Evolutionary conservation across 2,888 invertebrate genomes (phyloP).

Genomic region (Yponomeuta plumbellus): DNA sequence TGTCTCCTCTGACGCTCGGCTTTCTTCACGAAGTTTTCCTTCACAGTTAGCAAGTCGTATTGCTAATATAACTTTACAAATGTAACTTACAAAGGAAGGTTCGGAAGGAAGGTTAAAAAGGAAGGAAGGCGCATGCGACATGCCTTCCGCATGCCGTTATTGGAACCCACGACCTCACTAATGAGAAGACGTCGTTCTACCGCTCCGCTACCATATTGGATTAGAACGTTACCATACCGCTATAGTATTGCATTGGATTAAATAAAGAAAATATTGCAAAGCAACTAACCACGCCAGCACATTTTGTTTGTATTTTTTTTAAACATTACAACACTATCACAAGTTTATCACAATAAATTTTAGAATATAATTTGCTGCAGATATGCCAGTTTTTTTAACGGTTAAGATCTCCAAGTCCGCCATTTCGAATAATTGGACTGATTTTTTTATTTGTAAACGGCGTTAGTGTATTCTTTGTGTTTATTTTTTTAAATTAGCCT

Average conservation of each 20-base stretch:
- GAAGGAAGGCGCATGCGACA: too few species aligned
- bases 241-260: not conserved
- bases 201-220: too few species aligned
- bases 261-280: not conserved
- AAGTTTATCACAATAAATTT: not conserved
- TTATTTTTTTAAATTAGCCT: not conserved
- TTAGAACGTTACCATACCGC: too few species aligned
- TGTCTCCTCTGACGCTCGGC: too few species aligned
- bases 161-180: too few species aligned
- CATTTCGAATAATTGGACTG: not conserved
- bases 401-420: not conserved
- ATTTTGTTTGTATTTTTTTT: not conserved
- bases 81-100: too few species aligned
- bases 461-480: not conserved
- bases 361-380: not conserved
- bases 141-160: too few species aligned
- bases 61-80: too few species aligned
- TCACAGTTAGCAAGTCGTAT: too few species aligned
- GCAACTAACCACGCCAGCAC: not conserved
- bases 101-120: too few species aligned
- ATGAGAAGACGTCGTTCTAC: too few species aligned
- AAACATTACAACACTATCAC: not conserved
- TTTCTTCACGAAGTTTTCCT: too few species aligned
- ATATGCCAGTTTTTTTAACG: not conserved
- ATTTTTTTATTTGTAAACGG: not conserved